A percentile compares a stretch with the other conserved stretches of the same genome.
Evolutionary conservation across 2,113 vertebrate genomes (phyloP).

Genomic region (Erythrocebus patas): DNA sequence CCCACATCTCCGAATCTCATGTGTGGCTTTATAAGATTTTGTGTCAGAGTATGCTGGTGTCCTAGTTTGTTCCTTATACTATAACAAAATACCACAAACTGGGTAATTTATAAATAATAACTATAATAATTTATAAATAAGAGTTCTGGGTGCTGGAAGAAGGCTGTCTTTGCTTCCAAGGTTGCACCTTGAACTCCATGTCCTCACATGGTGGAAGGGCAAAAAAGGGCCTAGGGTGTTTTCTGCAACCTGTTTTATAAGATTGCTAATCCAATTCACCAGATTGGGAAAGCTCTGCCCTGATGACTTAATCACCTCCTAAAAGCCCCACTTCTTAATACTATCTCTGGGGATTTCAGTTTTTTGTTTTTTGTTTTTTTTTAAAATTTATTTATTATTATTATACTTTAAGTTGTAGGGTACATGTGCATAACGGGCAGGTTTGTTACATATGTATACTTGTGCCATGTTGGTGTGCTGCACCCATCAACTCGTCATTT

Average conservation of each 20-base stretch:
- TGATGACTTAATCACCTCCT: not conserved
- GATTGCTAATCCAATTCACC: not conserved
- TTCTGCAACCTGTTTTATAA: not conserved
- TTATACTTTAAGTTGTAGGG: no score
- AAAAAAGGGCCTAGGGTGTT: not conserved
- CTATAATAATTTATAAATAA: not conserved
- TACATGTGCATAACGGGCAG: no score
- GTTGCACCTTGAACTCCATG: not conserved
- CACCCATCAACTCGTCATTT: no score
- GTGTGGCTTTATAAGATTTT: not conserved
- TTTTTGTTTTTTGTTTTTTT: no score
- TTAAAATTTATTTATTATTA: no score
- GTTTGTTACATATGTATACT: no score
- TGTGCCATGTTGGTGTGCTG: no score
- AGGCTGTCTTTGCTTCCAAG: not conserved
- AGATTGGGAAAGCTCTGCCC: not conserved
- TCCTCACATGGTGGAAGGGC: not conserved
- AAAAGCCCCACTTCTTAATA: not conserved
- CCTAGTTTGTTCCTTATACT: not conserved
- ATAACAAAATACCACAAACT: not conserved
- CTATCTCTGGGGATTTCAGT: not conserved
- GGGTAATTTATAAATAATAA: not conserved
- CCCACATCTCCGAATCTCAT: not conserved
- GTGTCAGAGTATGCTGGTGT: not conserved
- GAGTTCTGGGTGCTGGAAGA: not conserved